phyloP scores from a whole-genome alignment of 64 coral and sea anemone species.

The Astreopora myriophthalma region DNA sequence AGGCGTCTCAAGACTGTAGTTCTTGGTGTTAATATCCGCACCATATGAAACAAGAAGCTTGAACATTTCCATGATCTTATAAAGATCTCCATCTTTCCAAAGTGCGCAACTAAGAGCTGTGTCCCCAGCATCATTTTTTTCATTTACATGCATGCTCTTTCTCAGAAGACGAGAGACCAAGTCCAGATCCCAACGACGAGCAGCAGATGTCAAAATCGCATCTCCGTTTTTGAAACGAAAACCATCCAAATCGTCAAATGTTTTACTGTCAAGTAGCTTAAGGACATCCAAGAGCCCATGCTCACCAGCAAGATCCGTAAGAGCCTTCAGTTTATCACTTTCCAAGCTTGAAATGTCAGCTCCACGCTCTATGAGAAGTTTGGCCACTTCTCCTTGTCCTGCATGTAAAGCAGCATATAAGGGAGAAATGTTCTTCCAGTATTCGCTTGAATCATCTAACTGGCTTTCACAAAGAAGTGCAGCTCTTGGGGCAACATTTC shows the following conservation, averaged over 20 bases:
- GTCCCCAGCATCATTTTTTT: neutral
- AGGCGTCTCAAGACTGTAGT: neutral
- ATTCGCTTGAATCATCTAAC: neutral
- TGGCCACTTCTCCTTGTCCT: neutral
- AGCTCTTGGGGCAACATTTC: neutral
- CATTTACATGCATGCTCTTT: neutral
- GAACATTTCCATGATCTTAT: neutral
- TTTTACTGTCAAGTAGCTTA: neutral
- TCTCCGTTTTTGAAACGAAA: neutral
- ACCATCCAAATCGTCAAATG: neutral
- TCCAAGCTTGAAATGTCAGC: neutral
- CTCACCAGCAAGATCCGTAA: neutral
- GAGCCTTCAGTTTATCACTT: neutral
- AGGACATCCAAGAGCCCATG: neutral
- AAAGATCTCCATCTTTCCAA: neutral
- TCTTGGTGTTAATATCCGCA: slow-evolving; percentile 4
- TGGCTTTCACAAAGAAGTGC: neutral
- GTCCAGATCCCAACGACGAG: neutral
- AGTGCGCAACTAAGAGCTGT: neutral
- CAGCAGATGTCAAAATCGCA: neutral
- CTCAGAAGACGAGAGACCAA: neutral
- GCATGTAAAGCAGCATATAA: neutral
- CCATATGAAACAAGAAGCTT: slow-evolving; percentile 2
- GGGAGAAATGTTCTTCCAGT: neutral
- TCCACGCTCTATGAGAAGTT: neutral